Evolutionary conservation across 2,797 vertebrate genomes (phyloP).

Genomic region (Tadarida brasiliensis): DNA sequence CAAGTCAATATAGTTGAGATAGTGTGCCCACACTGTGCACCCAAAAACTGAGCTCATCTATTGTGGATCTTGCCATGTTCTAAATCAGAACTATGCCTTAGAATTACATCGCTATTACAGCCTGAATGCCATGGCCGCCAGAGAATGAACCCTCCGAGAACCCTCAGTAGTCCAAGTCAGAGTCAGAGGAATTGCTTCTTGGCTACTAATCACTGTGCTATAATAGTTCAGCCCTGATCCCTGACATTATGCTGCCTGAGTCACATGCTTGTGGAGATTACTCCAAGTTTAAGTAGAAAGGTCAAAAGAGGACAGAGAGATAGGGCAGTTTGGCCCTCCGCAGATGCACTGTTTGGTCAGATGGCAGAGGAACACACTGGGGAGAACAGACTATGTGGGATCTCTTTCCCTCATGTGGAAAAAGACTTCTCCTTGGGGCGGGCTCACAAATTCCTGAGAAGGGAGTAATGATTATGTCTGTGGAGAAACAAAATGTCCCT

Average conservation of each 20-base stretch:
- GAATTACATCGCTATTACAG: conserved; percentile 12
- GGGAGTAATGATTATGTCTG: conserved; percentile 36
- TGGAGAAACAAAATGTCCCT: conserved; percentile 58
- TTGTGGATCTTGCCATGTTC: not conserved
- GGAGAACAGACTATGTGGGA: not conserved
- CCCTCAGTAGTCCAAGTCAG: not conserved
- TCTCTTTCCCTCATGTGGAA: not conserved
- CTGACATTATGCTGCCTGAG: conserved; percentile 63
- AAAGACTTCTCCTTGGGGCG: not conserved
- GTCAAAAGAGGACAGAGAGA: conserved; percentile 64
- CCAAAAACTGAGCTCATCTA: conserved; percentile 55
- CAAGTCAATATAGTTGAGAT: not conserved
- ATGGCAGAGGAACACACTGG: not conserved
- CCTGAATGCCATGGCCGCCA: conserved; percentile 12
- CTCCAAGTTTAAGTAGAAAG: conserved; percentile 64
- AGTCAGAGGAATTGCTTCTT: conserved; percentile 32
- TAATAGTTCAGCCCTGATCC: conserved; percentile 73
- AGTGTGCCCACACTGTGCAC: conserved; percentile 4
- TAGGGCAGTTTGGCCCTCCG: not conserved
- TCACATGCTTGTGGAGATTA: conserved; percentile 74
- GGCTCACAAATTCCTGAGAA: conserved; percentile 13
- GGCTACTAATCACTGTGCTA: conserved; percentile 67
- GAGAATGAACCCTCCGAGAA: conserved; percentile 64
- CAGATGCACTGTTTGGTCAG: not conserved
- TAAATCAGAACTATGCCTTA: conserved; percentile 61